Conservation (phyloP, 1,140 invertebrate species). For the Drosophila baimaii region DNA sequence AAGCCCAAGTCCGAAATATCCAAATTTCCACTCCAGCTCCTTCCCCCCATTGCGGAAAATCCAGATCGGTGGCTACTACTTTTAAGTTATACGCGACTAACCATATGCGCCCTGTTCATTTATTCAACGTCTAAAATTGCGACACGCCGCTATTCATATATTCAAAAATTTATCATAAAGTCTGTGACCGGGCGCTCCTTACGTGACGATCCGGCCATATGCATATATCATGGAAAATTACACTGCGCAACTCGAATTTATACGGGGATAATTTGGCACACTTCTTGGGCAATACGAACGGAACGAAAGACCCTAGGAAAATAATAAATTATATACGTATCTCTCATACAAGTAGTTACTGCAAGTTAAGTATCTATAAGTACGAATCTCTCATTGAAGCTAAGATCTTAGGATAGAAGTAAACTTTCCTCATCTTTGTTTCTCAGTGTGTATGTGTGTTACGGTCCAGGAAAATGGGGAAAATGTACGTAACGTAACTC, state of each 20-base stretch:
- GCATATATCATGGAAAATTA: conserved; percentile 38
- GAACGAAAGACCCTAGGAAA: too few relatives aligned
- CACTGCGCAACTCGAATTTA: conserved; percentile 28
- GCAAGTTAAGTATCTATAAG: too few relatives aligned
- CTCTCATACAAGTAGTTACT: too few relatives aligned
- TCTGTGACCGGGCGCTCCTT: conserved; percentile 58
- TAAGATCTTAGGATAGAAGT: too few relatives aligned
- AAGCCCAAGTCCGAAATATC: conserved; percentile 42
- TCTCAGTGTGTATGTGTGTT: conserved; percentile 7
- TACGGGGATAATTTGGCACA: conserved; percentile 17
- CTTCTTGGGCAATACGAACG: too few relatives aligned
- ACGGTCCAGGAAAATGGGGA: conserved; percentile 15
- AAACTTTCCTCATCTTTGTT: too few relatives aligned
- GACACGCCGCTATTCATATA: conserved; percentile 77
- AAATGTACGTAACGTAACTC: conserved; percentile 59
- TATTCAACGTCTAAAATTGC: conserved; percentile 76
- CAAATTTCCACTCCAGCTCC: conserved; percentile 37
- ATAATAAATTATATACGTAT: too few relatives aligned
- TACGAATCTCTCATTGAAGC: too few relatives aligned
- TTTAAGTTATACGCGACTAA: conserved; percentile 78
- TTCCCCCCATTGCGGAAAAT: not conserved
- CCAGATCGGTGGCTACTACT: conserved; percentile 52
- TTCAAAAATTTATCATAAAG: conserved; percentile 83
- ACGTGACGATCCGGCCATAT: conserved; percentile 58
- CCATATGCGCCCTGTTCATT: conserved; percentile 60